Evolutionary conservation across 2,888 invertebrate genomes (phyloP), one percentile per base, ranked within the genome.

Genomic region (Erannis defoliaria): DNA sequence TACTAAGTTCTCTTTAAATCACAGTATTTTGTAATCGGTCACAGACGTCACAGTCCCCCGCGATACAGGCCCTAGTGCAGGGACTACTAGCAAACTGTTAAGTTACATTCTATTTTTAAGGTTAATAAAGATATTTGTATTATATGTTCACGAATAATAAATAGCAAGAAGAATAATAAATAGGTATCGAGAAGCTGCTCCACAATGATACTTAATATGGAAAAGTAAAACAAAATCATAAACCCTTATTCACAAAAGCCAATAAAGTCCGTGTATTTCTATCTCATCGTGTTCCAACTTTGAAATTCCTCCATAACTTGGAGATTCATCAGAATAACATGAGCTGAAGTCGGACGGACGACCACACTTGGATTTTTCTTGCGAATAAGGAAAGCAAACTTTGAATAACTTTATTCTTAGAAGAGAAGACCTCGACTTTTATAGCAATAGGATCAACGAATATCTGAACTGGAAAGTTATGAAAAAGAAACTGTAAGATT

Each of bases 291-390:
- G 64, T 70, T 68, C 66, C 67, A 70, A 70, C 46, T 72, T 62
- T 40, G 40, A 51, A 48, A 53, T 62, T 62, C 16, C 16, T 35
- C 14, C 48, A 18, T 46, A 54, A 58, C 57, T 63, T 68, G 40
- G 5, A 68, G 72, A 61, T 67, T 75, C 72, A 75, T 77, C 55
- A 57, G 67, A 74, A 75, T 76, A 73, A 75, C 71, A 75, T 75
- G 72, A 75, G 67, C 55, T 68, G 53, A 54, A 71, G 60, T 61
- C 67, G 43, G 33, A 26, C 42, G 16, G 50, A 42, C 57, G 50
- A 50, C 38, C 53, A 56, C 37, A 54, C 58, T 63, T 63, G 48
- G 55, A 56, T 64, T 59, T 67, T 55, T 61, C 55, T 67, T 64
- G 16, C 42, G 56, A 62, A 67, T 59, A 56, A 58, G 40, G 45